A percentile compares a stretch with the other conserved stretches of the same genome.
Evolutionary conservation across 2,797 vertebrate species (phyloP).

Genomic region (Myoxocephalus aenaeus): DNA sequence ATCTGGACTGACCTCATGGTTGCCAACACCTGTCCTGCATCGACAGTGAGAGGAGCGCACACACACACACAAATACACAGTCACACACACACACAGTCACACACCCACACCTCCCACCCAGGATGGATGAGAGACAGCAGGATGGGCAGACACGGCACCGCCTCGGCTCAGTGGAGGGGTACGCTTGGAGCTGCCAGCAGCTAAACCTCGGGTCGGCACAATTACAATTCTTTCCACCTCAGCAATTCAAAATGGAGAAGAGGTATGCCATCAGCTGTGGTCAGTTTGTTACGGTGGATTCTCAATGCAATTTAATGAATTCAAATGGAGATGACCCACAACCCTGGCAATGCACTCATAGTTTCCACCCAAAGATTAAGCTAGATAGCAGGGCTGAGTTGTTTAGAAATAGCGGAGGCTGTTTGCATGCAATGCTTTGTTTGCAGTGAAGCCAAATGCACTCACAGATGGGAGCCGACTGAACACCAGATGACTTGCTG

Average conservation of each 20-base stretch:
- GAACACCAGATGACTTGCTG: constrained; percentile 75
- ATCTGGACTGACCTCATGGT: constrained; percentile 61
- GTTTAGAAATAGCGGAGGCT: constrained; percentile 53
- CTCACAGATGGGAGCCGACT: constrained; percentile 69
- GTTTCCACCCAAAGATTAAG: constrained; percentile 66
- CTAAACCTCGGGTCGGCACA: constrained; percentile 66
- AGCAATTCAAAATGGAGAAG: constrained; percentile 67
- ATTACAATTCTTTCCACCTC: constrained; percentile 72
- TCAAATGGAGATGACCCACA: constrained; percentile 70
- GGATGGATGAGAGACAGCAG: constrained; percentile 71
- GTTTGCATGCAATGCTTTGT: constrained; percentile 65
- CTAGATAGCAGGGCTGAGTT: constrained; percentile 42
- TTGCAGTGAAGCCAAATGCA: constrained; percentile 67
- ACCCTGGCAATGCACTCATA: constrained; percentile 58
- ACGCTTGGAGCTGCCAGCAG: constrained; percentile 64
- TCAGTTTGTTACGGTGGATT: constrained; percentile 56
- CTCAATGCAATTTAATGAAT: constrained; percentile 62
- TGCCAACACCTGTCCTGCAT: constrained; percentile 72
- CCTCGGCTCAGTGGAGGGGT: constrained; percentile 73
- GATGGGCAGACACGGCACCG: constrained; percentile 59
- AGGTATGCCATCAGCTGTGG: constrained; percentile 64
- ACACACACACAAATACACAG: constrained; percentile 12
- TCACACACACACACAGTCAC: constrained; percentile 9
- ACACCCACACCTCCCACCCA: constrained; percentile 43
- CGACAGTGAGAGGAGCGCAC: constrained; percentile 43